Evolutionary conservation across 2,888 invertebrate species (phyloP).

Genomic region (Spilarctia lutea): DNA sequence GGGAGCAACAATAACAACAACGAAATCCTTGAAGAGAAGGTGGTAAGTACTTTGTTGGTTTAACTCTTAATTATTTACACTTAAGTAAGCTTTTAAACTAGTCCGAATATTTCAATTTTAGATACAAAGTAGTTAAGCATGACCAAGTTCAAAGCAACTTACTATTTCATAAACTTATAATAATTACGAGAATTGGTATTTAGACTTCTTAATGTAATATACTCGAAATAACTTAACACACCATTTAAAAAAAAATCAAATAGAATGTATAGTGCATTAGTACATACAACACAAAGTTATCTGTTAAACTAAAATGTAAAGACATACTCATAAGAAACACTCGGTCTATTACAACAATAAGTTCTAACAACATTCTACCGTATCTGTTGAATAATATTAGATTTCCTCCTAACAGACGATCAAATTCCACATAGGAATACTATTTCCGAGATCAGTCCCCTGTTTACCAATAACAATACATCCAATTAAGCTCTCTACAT

Average conservation of each 20-base stretch:
- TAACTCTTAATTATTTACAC: constrained; percentile 19
- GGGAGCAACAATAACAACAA: constrained; percentile 87
- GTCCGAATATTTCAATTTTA: neutral
- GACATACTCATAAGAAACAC: constrained; percentile 5
- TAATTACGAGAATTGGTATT: too few relatives aligned
- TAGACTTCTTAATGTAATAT: neutral
- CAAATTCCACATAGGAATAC: neutral
- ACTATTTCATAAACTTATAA: neutral
- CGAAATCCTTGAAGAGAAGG: constrained; percentile 82
- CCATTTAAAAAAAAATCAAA: too few relatives aligned
- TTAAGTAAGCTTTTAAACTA: constrained; percentile 7
- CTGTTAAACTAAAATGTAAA: constrained; percentile 10
- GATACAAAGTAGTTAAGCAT: neutral
- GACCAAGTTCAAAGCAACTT: neutral
- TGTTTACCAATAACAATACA: neutral
- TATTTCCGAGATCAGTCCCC: neutral
- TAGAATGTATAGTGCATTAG: too few relatives aligned
- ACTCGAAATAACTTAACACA: neutral
- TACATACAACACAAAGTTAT: constrained; percentile 3
- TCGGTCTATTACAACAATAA: constrained; percentile 5
- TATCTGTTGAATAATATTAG: constrained; percentile 1
- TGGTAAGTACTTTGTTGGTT: constrained; percentile 71
- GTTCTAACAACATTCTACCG: neutral
- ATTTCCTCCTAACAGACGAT: constrained; percentile 1
- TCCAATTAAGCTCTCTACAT: neutral